These are phyloP conservation scores for Aleadryas rufinucha DNA, from an alignment of 2,113 vertebrate species.

Conservation along the genomic window DNA sequence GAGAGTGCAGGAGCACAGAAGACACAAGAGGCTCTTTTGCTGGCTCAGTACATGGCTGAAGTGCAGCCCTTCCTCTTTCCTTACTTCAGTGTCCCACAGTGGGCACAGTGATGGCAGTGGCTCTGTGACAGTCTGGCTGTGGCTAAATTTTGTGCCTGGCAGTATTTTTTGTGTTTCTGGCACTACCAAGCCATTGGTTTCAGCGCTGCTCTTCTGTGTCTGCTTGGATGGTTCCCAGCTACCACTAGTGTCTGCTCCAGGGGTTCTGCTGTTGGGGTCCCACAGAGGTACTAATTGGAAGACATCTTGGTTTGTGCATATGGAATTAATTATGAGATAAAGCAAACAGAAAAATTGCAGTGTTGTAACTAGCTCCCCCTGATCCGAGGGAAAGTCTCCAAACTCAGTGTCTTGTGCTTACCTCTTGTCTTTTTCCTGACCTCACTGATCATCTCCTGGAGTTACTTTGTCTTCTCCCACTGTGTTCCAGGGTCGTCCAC, in stretches of 20 bases:
- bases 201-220: not conserved
- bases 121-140: not conserved
- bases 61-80: not conserved
- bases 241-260: not conserved
- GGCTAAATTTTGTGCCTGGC: not conserved
- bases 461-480: not conserved
- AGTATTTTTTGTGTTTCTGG: not conserved
- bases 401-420: not conserved
- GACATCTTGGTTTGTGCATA: not conserved
- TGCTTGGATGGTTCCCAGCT: not conserved
- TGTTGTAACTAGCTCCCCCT: not conserved
- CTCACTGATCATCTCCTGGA: not conserved
- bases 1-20: not conserved
- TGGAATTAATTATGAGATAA: not conserved
- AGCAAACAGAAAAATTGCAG: not conserved
- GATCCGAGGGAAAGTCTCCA: not conserved
- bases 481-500: not conserved
- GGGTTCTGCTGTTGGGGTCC: not conserved
- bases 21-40: not conserved
- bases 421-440: not conserved
- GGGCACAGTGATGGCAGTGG: not conserved
- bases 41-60: not conserved
- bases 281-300: not conserved
- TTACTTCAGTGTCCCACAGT: accelerated
- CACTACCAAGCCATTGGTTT: not conserved